Evolutionary conservation across 2,888 invertebrate genomes (phyloP), one percentile per base, ranked within the genome.

Genomic region (Melieria omissa): DNA sequence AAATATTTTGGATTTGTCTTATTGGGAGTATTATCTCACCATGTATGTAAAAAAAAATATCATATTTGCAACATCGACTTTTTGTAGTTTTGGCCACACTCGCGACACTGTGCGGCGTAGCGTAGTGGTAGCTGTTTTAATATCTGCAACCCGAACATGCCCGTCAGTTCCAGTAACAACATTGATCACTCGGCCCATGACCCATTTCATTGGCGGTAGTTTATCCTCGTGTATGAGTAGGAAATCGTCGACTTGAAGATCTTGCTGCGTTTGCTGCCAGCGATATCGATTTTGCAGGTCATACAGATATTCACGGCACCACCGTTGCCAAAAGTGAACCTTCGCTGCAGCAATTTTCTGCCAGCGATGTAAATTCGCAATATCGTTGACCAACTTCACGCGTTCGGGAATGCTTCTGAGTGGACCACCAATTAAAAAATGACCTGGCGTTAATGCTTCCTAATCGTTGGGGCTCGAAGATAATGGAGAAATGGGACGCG

Each of bases 401-500:
- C 58, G 66, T 29, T 58, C 58, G 14, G 58, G 58, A 7, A 58
- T 41, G 29, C 58, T 16, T 41, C 41, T 58, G 5, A 58, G 14
- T 12, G 58, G 41, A 16, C 14, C 14, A 10, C 58, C 58, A n/a
- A 29, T 58, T 29, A 58, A 41, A 58, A 74, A 73, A 45, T 73
- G 72, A 4, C 67, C 73, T 4, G 74, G 65, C 8, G 76, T 73
- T 8, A 76, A 61, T 4, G 66, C 74, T 45, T 76, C 73, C 0
- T 55, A 12, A 61, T 76, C 73, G 62, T 68, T 75, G 8, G 72
- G 73, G 47, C 76, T 72, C 5, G 61, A 63, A 0, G 75, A 66
- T 10, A 74, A 47, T 14, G 76, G 55, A 7, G 70, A 65, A 12
- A 74, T 70, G 5, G 74, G 74, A 29, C 72, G 55, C 4, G 70